These are phyloP conservation scores for Pionites leucogaster DNA, from an alignment of 2,113 vertebrate species.

Conservation along the genomic window DNA sequence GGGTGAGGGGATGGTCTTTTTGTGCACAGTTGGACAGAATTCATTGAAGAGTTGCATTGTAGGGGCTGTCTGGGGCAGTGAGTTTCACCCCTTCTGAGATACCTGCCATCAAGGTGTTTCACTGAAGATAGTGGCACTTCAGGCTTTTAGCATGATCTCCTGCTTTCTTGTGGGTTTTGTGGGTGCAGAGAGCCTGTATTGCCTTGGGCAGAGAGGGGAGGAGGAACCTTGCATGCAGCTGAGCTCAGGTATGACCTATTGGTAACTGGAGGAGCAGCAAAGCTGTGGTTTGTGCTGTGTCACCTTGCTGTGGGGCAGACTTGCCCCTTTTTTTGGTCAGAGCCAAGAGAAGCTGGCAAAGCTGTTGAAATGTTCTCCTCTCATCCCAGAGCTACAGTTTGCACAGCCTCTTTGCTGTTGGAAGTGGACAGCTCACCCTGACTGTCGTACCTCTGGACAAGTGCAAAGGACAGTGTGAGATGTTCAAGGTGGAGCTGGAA, in stretches of 20 bases:
- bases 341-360: neutral
- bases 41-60: neutral
- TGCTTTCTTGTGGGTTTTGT: neutral
- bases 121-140: neutral
- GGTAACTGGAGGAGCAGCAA: neutral
- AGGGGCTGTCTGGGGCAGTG: neutral
- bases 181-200: neutral
- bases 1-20: neutral
- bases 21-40: neutral
- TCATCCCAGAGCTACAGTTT: slow-evolving; percentile 62
- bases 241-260: neutral
- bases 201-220: neutral
- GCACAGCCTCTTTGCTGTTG: slow-evolving; percentile 65
- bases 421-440: slow-evolving; percentile 71
- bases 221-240: neutral
- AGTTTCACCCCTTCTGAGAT: neutral
- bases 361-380: neutral
- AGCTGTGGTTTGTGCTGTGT: neutral
- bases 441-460: slow-evolving; percentile 62
- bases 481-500: slow-evolving; percentile 63
- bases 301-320: neutral
- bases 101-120: neutral
- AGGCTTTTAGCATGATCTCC: neutral
- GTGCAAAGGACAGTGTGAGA: slow-evolving; percentile 72
- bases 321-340: neutral